Percentiles rank a stretch among this genome's conserved stretches.
Conservation (phyloP, 2,113 vertebrate species). For the Onychostruthus taczanowskii region DNA sequence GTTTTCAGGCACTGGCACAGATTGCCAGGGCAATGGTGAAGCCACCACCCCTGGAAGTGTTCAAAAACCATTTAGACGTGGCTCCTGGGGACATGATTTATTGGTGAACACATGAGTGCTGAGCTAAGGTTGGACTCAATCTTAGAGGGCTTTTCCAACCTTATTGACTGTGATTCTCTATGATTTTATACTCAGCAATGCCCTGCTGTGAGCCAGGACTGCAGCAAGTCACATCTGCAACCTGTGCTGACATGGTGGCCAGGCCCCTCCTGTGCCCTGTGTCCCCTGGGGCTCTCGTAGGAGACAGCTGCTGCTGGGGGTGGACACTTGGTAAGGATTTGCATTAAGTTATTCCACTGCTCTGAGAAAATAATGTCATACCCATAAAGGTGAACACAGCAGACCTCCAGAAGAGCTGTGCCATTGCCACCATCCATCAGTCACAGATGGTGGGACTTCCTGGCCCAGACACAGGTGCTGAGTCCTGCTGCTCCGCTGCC, state of each 20-base stretch:
- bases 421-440: neutral
- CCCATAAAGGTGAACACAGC: neutral
- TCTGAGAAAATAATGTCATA: neutral
- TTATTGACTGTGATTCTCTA: neutral
- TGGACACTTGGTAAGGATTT: neutral
- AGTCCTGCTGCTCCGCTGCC: neutral
- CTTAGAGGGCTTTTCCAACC: neutral
- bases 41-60: neutral
- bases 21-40: neutral
- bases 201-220: neutral
- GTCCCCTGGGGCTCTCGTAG: fast-evolving
- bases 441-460: neutral
- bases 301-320: neutral
- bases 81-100: neutral
- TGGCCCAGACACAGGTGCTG: neutral
- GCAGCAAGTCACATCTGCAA: neutral
- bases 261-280: neutral
- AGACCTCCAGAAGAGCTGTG: neutral
- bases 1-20: neutral
- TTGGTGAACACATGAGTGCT: neutral
- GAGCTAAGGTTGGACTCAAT: neutral
- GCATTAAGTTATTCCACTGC: neutral
- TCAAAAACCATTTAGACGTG: neutral
- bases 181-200: neutral
- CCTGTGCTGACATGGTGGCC: neutral